A percentile compares a stretch with the other conserved stretches of the same genome.
Evolutionary conservation across 2,888 invertebrate genomes (phyloP).

Genomic region (Stenichneumon culpator): DNA sequence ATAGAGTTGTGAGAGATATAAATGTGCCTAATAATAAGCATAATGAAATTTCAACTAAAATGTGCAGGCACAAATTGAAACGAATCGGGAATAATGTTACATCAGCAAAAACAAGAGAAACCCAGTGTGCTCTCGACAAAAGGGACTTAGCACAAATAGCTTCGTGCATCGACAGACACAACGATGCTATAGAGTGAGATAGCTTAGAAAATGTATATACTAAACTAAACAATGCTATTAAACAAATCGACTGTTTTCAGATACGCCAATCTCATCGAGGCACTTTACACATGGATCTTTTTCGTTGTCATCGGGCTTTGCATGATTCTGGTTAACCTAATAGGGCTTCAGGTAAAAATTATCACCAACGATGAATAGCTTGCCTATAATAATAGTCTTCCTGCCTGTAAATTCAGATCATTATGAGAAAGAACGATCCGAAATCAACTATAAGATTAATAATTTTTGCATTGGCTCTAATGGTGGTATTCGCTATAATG

Average conservation of each 20-base stretch:
- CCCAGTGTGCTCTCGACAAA: no score
- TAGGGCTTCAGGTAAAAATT: constrained; percentile 2
- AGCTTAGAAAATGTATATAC: no score
- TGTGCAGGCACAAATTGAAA: no score
- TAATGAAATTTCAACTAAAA: no score
- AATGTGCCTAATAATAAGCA: no score
- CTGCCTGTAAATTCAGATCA: background rate
- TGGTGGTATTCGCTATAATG: background rate
- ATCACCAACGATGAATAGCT: background rate
- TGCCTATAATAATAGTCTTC: background rate
- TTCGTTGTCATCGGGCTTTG: background rate
- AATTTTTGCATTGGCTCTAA: background rate
- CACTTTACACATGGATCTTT: background rate
- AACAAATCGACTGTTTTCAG: background rate
- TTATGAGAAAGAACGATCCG: background rate
- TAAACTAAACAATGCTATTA: background rate
- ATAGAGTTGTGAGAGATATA: no score
- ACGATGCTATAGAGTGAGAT: no score
- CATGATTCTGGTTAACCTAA: background rate
- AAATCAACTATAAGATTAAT: background rate
- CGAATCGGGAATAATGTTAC: no score
- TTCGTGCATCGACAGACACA: no score
- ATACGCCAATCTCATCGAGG: background rate
- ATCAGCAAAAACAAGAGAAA: no score
- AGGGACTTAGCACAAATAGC: no score